A percentile compares a stretch with the other conserved stretches of the same genome.
phyloP scores from a whole-genome alignment of 30 jellyfish, hydroid and myxozoan species.

The Aurelia sp. region DNA sequence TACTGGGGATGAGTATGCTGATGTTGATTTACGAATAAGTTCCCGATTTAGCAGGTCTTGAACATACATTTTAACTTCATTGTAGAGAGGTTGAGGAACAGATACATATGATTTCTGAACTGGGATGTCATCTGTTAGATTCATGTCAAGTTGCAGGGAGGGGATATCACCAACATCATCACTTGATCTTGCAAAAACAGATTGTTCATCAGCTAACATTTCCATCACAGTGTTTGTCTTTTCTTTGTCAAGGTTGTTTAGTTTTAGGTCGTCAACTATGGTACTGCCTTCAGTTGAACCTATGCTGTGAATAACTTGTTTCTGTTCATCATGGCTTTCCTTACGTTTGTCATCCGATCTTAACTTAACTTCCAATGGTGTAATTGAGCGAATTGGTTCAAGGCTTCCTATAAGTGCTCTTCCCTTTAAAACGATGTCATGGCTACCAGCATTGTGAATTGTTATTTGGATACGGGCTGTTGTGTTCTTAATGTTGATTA shows the following conservation, averaged over 20 bases:
- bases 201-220: background rate
- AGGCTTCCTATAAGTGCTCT: background rate
- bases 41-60: background rate
- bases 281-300: background rate
- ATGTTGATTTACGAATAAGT: slow-evolving; percentile 1
- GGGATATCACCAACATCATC: slow-evolving; percentile 29
- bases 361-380: background rate
- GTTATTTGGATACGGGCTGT: background rate
- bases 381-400: background rate
- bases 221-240: background rate
- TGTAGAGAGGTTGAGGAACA: slow-evolving; percentile 25
- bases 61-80: slow-evolving; percentile 10
- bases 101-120: background rate
- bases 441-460: background rate
- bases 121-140: slow-evolving; percentile 5
- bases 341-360: background rate
- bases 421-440: background rate
- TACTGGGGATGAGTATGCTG: slow-evolving; percentile 31
- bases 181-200: background rate
- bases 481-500: background rate
- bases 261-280: background rate
- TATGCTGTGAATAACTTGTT: background rate
- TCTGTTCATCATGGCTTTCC: background rate
- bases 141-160: slow-evolving; percentile 9
- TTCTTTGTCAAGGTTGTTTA: background rate